These are phyloP conservation scores for Adelges cooleyi DNA, from an alignment of 1,140 invertebrate species.

Conservation along the genomic window DNA sequence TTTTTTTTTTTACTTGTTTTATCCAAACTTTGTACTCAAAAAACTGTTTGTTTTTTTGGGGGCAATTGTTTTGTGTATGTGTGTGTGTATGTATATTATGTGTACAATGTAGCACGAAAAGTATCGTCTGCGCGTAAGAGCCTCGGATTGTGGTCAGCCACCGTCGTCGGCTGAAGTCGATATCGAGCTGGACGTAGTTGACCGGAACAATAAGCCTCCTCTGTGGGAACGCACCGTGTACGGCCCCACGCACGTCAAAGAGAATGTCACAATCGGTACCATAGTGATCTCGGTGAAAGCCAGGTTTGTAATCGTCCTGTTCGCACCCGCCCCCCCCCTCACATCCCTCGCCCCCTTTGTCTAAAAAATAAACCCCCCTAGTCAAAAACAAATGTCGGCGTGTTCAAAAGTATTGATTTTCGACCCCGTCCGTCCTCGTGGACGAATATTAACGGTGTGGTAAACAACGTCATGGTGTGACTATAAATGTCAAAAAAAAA, in stretches of 20 bases:
- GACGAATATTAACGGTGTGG: not conserved
- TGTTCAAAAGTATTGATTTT: constrained; percentile 8
- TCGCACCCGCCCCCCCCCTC: not conserved
- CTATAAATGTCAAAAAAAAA: constrained; percentile 4
- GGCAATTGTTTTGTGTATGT: constrained; percentile 26
- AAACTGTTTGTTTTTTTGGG: too few species aligned
- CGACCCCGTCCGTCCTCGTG: not conserved
- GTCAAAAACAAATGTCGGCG: too few species aligned
- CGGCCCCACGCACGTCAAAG: constrained; percentile 89
- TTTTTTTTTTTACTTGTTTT: constrained; percentile 32
- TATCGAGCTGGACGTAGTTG: constrained; percentile 92
- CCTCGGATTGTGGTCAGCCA: constrained; percentile 78
- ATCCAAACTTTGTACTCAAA: constrained; percentile 33
- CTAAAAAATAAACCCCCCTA: too few species aligned
- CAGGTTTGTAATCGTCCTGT: constrained; percentile 73
- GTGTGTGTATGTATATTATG: too few species aligned
- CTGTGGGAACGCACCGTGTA: constrained; percentile 86
- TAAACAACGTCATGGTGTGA: constrained; percentile 2
- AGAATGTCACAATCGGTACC: constrained; percentile 95
- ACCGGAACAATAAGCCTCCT: constrained; percentile 94
- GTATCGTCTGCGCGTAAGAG: constrained; percentile 85
- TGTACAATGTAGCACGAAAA: constrained; percentile 70
- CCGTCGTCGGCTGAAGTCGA: constrained; percentile 84
- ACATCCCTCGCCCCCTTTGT: too few species aligned
- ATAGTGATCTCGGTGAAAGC: constrained; percentile 92